These are phyloP conservation scores for Agelastica alni DNA, from an alignment of 2,888 invertebrate genomes.

Conservation along the genomic window DNA sequence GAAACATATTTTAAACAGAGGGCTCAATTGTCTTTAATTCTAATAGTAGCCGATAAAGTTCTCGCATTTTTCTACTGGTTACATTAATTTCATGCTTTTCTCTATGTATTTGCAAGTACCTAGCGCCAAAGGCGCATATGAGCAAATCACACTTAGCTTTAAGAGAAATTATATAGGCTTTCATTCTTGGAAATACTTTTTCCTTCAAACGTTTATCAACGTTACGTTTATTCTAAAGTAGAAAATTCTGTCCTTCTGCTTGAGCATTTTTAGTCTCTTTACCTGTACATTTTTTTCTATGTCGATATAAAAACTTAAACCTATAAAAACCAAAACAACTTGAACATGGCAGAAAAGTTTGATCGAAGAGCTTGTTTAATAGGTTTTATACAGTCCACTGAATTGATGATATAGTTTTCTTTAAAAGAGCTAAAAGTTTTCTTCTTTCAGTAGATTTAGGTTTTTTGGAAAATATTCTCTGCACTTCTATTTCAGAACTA, in stretches of 20 bases:
- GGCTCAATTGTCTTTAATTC: slow-evolving; percentile 25
- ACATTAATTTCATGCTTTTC: slow-evolving; percentile 27
- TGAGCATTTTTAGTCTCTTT: not conserved
- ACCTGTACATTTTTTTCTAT: not conserved
- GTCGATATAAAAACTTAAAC: not conserved
- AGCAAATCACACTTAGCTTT: slow-evolving; percentile 9
- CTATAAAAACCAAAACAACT: not conserved
- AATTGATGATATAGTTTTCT: not conserved
- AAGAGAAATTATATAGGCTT: slow-evolving; percentile 3
- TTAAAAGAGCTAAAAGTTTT: not conserved
- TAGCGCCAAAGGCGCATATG: slow-evolving; percentile 32
- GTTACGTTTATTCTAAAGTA: not conserved
- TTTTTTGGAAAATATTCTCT: not conserved
- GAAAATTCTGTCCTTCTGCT: not conserved
- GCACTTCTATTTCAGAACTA: not conserved
- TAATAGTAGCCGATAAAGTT: slow-evolving; percentile 23
- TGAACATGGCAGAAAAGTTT: not conserved
- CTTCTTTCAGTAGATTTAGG: not conserved
- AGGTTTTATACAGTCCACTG: not conserved
- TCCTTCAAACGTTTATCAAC: not conserved
- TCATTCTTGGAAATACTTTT: not conserved
- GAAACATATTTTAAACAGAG: slow-evolving; percentile 14
- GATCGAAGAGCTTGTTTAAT: not conserved
- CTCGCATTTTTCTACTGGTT: slow-evolving; percentile 10
- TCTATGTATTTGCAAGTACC: slow-evolving; percentile 27